Conservation (phyloP, 2,113 vertebrate species). For the Columbina picui region DNA sequence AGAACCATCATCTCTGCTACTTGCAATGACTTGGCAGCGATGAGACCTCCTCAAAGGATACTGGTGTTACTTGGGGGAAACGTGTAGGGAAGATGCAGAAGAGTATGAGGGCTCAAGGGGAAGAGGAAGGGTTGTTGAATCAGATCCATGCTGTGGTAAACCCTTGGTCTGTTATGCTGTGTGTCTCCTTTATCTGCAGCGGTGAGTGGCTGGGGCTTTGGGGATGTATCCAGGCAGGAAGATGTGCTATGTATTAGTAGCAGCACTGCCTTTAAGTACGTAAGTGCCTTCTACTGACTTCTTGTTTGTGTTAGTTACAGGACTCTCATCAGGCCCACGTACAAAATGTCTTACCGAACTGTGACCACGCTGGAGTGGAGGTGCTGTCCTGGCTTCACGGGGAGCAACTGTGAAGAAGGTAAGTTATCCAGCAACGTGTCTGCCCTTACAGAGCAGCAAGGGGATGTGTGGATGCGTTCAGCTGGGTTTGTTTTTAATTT, state of each 20-base stretch:
- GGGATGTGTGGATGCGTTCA: neutral
- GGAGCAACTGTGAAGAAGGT: conserved; percentile 90
- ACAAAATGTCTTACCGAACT: conserved; percentile 88
- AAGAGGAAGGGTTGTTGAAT: neutral
- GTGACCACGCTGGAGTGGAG: conserved; percentile 91
- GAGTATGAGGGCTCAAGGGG: neutral
- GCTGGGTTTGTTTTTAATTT: neutral
- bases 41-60: neutral
- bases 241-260: neutral
- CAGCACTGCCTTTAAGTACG: rapidly evolving
- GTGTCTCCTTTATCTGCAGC: neutral
- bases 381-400: conserved; percentile 91
- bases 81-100: neutral
- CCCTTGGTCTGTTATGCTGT: neutral
- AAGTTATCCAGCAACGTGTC: conserved; percentile 4
- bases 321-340: conserved; percentile 89
- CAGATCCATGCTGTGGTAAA: rapidly evolving
- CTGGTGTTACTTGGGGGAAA: neutral
- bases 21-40: neutral
- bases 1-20: neutral
- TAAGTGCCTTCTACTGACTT: conserved; percentile 19
- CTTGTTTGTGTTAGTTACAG: conserved; percentile 88
- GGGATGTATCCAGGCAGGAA: neutral
- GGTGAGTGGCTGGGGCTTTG: neutral
- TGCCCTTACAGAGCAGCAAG: neutral